Conservation (phyloP, 1,140 invertebrate species). For the Diuraphis noxia region DNA sequence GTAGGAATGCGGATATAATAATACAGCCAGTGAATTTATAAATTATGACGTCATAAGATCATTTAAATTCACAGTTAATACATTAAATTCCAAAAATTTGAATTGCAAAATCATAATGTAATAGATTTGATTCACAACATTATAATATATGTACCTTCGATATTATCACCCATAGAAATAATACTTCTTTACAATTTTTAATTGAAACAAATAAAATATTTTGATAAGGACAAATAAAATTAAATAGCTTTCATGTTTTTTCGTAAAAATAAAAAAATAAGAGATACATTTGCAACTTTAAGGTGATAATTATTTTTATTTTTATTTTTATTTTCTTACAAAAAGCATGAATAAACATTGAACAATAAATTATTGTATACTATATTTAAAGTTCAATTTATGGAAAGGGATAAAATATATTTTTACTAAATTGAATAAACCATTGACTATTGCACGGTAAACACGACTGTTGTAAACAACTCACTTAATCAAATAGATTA, state of each 20-base stretch:
- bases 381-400: neutral
- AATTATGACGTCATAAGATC: neutral
- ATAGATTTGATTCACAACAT: neutral
- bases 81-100: neutral
- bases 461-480: neutral
- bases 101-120: neutral
- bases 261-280: neutral
- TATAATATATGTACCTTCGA: neutral
- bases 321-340: neutral
- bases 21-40: neutral
- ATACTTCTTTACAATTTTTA: neutral
- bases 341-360: neutral
- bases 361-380: neutral
- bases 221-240: neutral
- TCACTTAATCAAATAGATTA: neutral
- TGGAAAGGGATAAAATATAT: neutral
- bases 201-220: neutral
- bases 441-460: neutral
- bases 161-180: neutral
- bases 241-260: neutral
- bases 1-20: neutral
- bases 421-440: neutral
- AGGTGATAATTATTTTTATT: neutral
- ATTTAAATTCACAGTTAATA: neutral
- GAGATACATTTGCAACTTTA: neutral